Evolutionary conservation across 1,140 invertebrate species (phyloP).

Genomic region (Plodia interpunctella): DNA sequence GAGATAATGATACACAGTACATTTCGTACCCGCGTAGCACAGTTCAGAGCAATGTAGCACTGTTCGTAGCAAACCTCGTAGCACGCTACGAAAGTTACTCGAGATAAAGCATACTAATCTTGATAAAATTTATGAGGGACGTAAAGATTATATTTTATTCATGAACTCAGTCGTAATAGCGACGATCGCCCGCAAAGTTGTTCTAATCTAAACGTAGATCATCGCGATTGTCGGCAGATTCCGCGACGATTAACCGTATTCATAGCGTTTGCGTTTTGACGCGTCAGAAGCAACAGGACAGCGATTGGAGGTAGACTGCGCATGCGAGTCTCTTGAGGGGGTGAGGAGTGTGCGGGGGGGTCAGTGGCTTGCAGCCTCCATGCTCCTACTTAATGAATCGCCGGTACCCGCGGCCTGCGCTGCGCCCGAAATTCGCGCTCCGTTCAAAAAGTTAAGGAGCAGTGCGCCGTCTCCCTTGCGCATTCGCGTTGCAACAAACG

Average conservation of each 20-base stretch:
- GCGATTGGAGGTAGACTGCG: slow-evolving; percentile 56
- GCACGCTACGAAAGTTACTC: not conserved
- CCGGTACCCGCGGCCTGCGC: slow-evolving; percentile 65
- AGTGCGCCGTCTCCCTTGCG: slow-evolving; percentile 53
- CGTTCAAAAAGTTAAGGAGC: slow-evolving; percentile 53
- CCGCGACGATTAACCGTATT: slow-evolving; percentile 66
- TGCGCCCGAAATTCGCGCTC: slow-evolving; percentile 51
- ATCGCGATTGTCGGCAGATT: slow-evolving; percentile 61
- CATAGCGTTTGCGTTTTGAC: slow-evolving; percentile 64
- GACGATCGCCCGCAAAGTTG: slow-evolving; percentile 32
- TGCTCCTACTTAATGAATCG: slow-evolving; percentile 68
- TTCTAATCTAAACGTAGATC: slow-evolving; percentile 43
- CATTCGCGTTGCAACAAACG: slow-evolving; percentile 44
- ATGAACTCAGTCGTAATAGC: slow-evolving; percentile 14
- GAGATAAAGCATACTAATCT: not conserved
- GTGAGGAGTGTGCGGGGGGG: slow-evolving; percentile 31
- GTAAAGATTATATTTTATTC: slow-evolving; percentile 1
- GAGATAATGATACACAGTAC: too few species aligned
- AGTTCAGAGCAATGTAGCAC: not conserved
- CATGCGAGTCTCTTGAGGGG: slow-evolving; percentile 17
- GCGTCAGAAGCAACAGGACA: slow-evolving; percentile 72
- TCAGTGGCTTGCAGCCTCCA: slow-evolving; percentile 57
- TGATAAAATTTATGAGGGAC: not conserved
- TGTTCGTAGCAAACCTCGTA: not conserved
- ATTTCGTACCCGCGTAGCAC: too few species aligned